Conservation (phyloP, 2,113 vertebrate genomes). For the Antechinus flavipes region DNA sequence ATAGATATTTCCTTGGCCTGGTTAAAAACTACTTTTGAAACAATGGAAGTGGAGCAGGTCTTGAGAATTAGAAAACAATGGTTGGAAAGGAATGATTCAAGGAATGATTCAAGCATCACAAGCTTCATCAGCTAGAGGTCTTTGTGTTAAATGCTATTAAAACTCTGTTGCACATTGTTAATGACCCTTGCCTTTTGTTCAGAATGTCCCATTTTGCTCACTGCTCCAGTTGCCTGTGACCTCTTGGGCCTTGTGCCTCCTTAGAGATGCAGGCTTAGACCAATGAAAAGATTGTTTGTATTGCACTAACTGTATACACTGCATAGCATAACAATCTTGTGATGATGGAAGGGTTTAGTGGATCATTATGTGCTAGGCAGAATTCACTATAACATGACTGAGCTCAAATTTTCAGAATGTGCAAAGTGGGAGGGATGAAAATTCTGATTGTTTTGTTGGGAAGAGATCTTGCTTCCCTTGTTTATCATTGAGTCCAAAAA, state of each 20-base stretch:
- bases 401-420: background rate
- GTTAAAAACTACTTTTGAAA: background rate
- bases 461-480: background rate
- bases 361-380: background rate
- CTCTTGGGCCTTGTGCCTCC: constrained; percentile 41
- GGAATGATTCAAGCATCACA: background rate
- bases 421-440: background rate
- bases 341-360: background rate
- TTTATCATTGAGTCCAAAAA: background rate
- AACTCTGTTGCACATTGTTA: background rate
- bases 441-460: background rate
- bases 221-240: constrained; percentile 34
- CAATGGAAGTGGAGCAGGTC: background rate
- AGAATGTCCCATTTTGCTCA: background rate
- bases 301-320: background rate
- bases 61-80: background rate
- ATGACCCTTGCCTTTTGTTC: background rate
- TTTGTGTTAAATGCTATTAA: background rate
- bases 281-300: background rate
- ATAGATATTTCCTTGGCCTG: background rate
- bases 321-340: background rate
- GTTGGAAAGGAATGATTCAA: background rate
- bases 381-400: background rate
- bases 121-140: background rate
- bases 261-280: constrained; percentile 3